These are phyloP conservation scores for Promerops cafer DNA, from an alignment of 2,113 vertebrate genomes.

Conservation along the genomic window DNA sequence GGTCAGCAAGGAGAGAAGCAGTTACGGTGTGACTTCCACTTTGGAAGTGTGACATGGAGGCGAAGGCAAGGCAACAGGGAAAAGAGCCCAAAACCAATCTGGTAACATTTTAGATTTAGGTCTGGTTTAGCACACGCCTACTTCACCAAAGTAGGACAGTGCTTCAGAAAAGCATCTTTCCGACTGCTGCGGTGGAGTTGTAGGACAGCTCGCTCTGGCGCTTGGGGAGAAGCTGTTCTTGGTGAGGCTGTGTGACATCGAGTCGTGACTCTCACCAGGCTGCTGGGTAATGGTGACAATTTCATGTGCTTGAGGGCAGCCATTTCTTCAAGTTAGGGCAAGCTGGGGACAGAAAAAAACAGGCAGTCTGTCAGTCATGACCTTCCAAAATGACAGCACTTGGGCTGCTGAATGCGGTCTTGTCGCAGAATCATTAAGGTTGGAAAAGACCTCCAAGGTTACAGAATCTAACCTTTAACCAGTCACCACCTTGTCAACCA, in stretches of 20 bases:
- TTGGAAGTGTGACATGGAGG: background rate
- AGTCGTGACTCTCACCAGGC: background rate
- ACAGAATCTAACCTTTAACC: background rate
- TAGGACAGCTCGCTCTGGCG: background rate
- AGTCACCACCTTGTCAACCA: background rate
- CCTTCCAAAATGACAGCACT: background rate
- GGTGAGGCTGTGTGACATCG: background rate
- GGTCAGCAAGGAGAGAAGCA: background rate
- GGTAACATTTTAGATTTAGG: conserved; percentile 1
- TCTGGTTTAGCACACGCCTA: conserved; percentile 7
- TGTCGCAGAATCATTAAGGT: background rate
- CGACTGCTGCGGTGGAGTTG: rapidly evolving
- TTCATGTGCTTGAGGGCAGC: background rate
- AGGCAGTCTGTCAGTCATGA: background rate
- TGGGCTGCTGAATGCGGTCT: background rate
- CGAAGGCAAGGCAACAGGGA: background rate
- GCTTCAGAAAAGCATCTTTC: background rate
- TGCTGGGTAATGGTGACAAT: background rate
- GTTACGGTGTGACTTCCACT: background rate
- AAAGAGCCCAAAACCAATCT: background rate
- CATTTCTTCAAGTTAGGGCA: background rate
- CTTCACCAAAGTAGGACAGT: background rate
- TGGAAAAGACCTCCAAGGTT: background rate
- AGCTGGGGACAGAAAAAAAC: background rate
- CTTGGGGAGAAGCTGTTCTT: background rate